phyloP scores from a whole-genome alignment of 2,113 vertebrate species.

The Myotis brandtii region DNA sequence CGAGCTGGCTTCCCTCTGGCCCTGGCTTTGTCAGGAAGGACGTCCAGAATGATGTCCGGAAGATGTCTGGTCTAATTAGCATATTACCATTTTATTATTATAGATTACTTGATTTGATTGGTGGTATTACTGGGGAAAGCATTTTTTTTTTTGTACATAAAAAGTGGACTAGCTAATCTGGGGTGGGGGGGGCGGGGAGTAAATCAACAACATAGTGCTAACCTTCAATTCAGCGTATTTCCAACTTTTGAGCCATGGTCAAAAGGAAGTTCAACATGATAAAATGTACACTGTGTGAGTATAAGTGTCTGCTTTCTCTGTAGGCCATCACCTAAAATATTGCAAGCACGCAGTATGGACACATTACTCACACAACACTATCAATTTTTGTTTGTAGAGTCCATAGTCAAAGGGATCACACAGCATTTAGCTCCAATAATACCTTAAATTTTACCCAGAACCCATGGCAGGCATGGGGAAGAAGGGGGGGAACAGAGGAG shows the following conservation, averaged over 20 bases:
- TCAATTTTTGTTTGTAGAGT: neutral
- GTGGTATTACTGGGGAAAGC: neutral
- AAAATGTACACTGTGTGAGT: neutral
- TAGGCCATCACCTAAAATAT: neutral
- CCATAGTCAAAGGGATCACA: neutral
- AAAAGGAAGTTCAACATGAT: neutral
- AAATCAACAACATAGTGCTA: neutral
- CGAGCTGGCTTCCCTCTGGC: too few relatives aligned
- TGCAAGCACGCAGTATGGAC: neutral
- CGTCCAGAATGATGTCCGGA: too few relatives aligned
- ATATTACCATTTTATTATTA: too few relatives aligned
- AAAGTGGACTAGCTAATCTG: neutral
- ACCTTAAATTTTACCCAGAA: neutral
- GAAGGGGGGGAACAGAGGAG: fast-evolving
- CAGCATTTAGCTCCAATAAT: neutral
- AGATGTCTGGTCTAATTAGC: too few relatives aligned
- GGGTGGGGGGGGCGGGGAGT: fast-evolving
- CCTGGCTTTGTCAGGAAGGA: too few relatives aligned
- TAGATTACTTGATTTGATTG: neutral
- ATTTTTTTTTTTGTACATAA: neutral
- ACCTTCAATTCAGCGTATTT: neutral
- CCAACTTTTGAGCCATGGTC: neutral
- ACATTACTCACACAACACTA: neutral
- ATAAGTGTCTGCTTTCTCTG: neutral
- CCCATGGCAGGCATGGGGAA: neutral